phyloP scores from a whole-genome alignment of 2,888 invertebrate genomes.

The Argyra leucocephala region DNA sequence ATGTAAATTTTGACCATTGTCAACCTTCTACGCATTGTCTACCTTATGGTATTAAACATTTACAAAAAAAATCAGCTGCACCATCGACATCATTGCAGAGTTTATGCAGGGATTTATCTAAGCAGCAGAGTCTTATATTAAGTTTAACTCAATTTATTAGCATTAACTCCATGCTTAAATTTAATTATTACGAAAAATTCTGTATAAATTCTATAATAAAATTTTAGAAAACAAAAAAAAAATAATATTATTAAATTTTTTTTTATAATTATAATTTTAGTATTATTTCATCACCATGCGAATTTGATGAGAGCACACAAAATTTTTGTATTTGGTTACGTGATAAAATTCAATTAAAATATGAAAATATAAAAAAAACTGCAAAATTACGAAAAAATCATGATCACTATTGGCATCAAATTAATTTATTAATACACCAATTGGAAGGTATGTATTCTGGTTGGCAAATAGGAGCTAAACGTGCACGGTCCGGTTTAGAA shows the following conservation, averaged over 20 bases:
- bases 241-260: conserved; percentile 7
- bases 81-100: too few species aligned
- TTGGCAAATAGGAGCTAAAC: conserved; percentile 58
- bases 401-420: conserved; percentile 75
- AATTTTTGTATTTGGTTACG: conserved; percentile 45
- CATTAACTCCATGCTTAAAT: too few species aligned
- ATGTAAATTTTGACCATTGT: too few species aligned
- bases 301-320: conserved; percentile 38
- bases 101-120: too few species aligned
- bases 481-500: conserved; percentile 53
- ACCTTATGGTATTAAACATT: too few species aligned
- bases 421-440: conserved; percentile 66
- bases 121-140: too few species aligned
- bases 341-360: conserved; percentile 50
- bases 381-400: conserved; percentile 50
- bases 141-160: too few species aligned
- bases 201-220: too few species aligned
- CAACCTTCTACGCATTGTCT: too few species aligned
- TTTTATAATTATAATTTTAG: conserved; percentile 25
- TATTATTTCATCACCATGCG: conserved; percentile 41
- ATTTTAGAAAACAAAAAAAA: not conserved
- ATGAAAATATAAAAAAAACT: conserved; percentile 54
- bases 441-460: conserved; percentile 68
- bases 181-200: too few species aligned
- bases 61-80: too few species aligned